A percentile compares a stretch with the other conserved stretches of the same genome.
Evolutionary conservation across 2,113 vertebrate species (phyloP).

Genomic region (Istiophorus platypterus): DNA sequence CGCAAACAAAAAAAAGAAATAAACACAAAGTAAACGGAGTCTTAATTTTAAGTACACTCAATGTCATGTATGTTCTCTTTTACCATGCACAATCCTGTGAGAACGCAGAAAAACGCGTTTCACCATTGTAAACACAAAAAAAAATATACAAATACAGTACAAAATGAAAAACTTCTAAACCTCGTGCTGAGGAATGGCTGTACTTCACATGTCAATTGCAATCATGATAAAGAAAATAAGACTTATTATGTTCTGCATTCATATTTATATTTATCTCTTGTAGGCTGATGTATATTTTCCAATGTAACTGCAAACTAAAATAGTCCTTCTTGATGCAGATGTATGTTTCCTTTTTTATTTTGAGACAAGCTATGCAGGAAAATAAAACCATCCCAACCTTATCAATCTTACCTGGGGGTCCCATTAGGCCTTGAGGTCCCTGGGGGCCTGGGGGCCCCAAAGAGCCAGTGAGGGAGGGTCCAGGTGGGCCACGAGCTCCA

Average conservation of each 20-base stretch:
- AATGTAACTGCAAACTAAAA: neutral
- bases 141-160: neutral
- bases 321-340: neutral
- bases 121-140: too few species aligned
- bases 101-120: neutral
- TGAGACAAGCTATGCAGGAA: neutral
- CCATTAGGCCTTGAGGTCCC: constrained; percentile 86
- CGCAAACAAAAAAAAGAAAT: neutral
- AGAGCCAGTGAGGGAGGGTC: constrained; percentile 78
- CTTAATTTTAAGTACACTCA: neutral
- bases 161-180: neutral
- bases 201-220: too few species aligned
- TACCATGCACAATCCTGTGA: constrained; percentile 31
- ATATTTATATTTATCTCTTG: too few species aligned
- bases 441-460: constrained; percentile 84
- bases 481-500: constrained; percentile 85
- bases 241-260: too few species aligned
- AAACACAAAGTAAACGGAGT: neutral
- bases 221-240: too few species aligned
- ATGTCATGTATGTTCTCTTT: neutral
- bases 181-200: neutral
- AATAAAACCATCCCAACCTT: neutral
- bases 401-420: constrained; percentile 85
- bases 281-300: too few species aligned
- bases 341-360: too few species aligned